Evolutionary conservation across 2,797 vertebrate genomes (phyloP).

Genomic region (Austrolebias charrua): DNA sequence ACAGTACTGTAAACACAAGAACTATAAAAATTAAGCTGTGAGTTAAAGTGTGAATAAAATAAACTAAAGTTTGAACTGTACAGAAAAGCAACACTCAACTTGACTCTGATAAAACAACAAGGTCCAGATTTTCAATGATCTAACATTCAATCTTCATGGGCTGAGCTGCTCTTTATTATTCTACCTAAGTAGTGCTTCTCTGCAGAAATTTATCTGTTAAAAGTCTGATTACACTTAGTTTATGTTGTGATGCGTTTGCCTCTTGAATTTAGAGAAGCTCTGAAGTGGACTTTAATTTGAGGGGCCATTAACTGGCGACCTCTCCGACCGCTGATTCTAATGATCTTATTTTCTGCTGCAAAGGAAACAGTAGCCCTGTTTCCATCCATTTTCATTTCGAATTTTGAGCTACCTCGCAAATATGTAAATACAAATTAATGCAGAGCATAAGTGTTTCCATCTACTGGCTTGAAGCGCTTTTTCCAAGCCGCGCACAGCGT

Average conservation of each 20-base stretch:
- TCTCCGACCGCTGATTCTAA: neutral
- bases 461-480: no score
- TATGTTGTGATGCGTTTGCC: slow-evolving; percentile 1
- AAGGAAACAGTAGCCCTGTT: neutral
- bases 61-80: neutral
- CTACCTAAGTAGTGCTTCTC: neutral
- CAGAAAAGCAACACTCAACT: no score
- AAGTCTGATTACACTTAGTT: slow-evolving; percentile 6
- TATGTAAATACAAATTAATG: no score
- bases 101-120: neutral
- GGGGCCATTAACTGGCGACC: slow-evolving; percentile 8
- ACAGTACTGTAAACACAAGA: neutral
- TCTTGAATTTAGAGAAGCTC: slow-evolving; percentile 10
- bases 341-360: neutral
- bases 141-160: neutral
- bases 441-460: no score
- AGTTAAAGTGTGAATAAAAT: neutral
- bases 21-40: neutral
- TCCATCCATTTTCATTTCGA: no score
- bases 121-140: neutral
- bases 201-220: neutral
- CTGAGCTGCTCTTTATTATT: neutral
- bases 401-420: no score
- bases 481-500: no score
- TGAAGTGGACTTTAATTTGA: slow-evolving; percentile 14